Evolutionary conservation across 2,797 vertebrate genomes (phyloP).

Genomic region (Sarcophilus harrisii): DNA sequence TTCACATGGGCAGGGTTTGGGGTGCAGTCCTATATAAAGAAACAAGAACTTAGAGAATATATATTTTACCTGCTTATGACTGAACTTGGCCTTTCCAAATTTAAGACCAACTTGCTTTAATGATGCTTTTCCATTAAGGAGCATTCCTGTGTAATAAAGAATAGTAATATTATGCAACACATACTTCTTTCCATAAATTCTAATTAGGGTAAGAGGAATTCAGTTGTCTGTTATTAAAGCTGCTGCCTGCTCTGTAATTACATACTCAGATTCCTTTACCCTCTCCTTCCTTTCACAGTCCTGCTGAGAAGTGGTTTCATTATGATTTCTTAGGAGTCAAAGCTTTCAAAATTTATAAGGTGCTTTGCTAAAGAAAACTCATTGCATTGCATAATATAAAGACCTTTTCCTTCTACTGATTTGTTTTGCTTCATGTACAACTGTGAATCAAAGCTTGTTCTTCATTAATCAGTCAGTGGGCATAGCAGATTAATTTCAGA

Average conservation of each 20-base stretch:
- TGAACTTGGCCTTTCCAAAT: slow-evolving; percentile 30
- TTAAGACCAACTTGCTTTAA: slow-evolving; percentile 31
- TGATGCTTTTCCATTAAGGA: slow-evolving; percentile 10
- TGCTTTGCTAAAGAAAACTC: slow-evolving; percentile 63
- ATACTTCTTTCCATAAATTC: slow-evolving; percentile 62
- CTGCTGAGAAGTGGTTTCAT: slow-evolving; percentile 64
- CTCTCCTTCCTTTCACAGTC: slow-evolving; percentile 62
- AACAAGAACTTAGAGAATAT: slow-evolving; percentile 7
- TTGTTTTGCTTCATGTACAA: slow-evolving; percentile 50
- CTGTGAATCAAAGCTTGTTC: not conserved
- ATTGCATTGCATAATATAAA: slow-evolving; percentile 17
- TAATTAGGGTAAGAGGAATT: slow-evolving; percentile 63
- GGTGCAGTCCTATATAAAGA: slow-evolving; percentile 36
- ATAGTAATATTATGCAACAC: slow-evolving; percentile 53
- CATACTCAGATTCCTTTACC: not conserved
- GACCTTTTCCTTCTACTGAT: not conserved
- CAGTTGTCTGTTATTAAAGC: slow-evolving; percentile 56
- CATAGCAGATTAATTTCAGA: slow-evolving; percentile 45
- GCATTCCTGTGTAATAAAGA: slow-evolving; percentile 42
- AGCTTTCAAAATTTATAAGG: slow-evolving; percentile 61
- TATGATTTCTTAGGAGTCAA: slow-evolving; percentile 46
- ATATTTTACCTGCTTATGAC: slow-evolving; percentile 37
- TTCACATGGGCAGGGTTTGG: slow-evolving; percentile 66
- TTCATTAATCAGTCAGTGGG: slow-evolving; percentile 17
- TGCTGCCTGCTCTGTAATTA: slow-evolving; percentile 54